Conservation (phyloP, 2,797 vertebrate genomes). For the Pempheris klunzingeri region DNA sequence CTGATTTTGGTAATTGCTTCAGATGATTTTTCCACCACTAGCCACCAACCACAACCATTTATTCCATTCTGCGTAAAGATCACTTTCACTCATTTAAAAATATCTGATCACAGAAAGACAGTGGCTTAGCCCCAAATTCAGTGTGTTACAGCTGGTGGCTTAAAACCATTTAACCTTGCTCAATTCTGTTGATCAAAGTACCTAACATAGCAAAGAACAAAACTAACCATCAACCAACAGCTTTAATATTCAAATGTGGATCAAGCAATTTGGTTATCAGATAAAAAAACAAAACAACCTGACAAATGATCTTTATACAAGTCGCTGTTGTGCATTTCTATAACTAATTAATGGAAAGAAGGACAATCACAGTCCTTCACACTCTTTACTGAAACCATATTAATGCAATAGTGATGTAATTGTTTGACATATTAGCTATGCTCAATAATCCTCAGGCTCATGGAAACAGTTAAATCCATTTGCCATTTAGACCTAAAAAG, state of each 20-base stretch:
- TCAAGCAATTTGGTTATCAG: neutral
- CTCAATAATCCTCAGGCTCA: neutral
- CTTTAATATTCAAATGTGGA: neutral
- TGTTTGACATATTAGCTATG: neutral
- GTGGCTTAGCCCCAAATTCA: neutral
- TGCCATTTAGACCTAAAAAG: neutral
- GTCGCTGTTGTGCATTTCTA: neutral
- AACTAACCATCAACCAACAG: neutral
- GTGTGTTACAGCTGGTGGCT: neutral
- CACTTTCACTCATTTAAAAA: slow-evolving; percentile 2
- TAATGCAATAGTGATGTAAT: neutral
- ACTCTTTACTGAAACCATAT: neutral
- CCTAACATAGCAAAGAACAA: neutral
- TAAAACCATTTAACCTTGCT: neutral
- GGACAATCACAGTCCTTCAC: neutral
- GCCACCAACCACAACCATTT: slow-evolving; percentile 1
- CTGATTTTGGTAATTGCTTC: slow-evolving; percentile 6
- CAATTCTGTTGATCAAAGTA: neutral
- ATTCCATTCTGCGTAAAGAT: slow-evolving; percentile 2
- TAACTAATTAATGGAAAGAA: neutral
- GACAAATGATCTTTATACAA: neutral
- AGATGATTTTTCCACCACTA: neutral
- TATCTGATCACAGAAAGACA: neutral
- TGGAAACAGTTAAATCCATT: neutral
- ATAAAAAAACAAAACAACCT: neutral